Evolutionary conservation across 2,113 vertebrate species (phyloP).

Genomic region (Anthoscopus minutus): DNA sequence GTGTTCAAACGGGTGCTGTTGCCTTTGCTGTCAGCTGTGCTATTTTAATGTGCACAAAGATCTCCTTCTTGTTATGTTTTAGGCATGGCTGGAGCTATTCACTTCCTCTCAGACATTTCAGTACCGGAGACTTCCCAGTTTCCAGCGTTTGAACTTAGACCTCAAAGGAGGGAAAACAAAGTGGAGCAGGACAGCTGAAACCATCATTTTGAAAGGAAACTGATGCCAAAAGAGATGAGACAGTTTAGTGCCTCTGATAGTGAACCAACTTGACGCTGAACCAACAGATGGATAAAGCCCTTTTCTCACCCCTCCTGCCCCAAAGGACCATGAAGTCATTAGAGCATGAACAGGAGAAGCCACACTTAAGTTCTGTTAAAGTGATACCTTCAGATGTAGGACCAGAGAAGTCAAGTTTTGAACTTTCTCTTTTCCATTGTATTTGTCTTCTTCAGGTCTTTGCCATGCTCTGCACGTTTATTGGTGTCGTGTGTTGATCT

Average conservation of each 20-base stretch:
- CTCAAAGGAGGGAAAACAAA: slow-evolving; percentile 54
- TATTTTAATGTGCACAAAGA: not conserved
- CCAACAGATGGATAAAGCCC: not conserved
- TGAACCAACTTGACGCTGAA: not conserved
- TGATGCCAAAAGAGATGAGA: slow-evolving; percentile 40
- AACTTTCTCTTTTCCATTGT: not conserved
- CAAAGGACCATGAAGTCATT: not conserved
- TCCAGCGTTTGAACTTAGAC: slow-evolving; percentile 92
- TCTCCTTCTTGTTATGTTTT: not conserved
- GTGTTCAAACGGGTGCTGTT: not conserved
- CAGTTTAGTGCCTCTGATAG: slow-evolving; percentile 50
- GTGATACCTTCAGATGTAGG: not conserved
- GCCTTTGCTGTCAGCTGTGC: not conserved
- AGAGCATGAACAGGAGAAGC: slow-evolving; percentile 36
- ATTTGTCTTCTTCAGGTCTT: slow-evolving; percentile 33
- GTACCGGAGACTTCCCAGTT: slow-evolving; percentile 85
- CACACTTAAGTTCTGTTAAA: not conserved
- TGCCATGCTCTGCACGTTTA: slow-evolving; percentile 70
- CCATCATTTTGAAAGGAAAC: not conserved
- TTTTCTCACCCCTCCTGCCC: not conserved
- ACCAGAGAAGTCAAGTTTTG: slow-evolving; percentile 1
- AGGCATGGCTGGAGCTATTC: slow-evolving; percentile 95
- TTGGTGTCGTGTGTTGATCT: slow-evolving; percentile 32
- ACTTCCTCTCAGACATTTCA: slow-evolving; percentile 89
- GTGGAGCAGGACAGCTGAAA: slow-evolving; percentile 49